Base-by-base conservation (phyloP, 2,113 vertebrate genomes). In the Alexandromys fortis region DNA sequence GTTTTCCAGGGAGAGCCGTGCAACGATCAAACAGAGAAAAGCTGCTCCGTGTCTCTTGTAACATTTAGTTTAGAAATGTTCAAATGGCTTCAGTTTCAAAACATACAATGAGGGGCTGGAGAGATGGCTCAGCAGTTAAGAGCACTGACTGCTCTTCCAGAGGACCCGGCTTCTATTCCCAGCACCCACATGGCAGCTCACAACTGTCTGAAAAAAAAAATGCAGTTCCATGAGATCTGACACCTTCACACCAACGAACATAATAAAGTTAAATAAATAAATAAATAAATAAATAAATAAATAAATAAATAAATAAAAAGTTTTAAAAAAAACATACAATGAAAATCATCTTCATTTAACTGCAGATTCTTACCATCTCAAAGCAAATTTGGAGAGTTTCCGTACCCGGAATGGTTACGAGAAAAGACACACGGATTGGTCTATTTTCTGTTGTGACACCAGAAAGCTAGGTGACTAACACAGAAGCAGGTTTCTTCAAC, bases 361-460 rank as follows among this genome's bases (percentile, higher is more conserved):
- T 96, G 81, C 72, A 86, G 47, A 87, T 92, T 72, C 89, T 86
- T 92, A 16, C 86, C 47, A 42, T 92, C 91, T 67, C 55, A 94
- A 93, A 98, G 72, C 85, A 90, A 82, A 96, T 82, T 65, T 83
- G 90, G 73, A 94, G 73, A 92, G 72, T 96, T 98, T 97, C 22
- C 85, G 96, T 81, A 92, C 96, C 77, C 94, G 92, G 90, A 97
- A 61, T 94, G 70, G 86, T 86, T 97, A 85, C 55, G 94, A 92
- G 30, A 38, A 82, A 83, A 94, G 83, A 96, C 94, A 97, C 96
- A 89, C 17, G 45, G 5, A n/a, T 47, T 81, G 8, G 11, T n/a
- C 42, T 19, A 33, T 38, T 82, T 81, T 82, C 61, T 58, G 4
- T 42, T 42, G 12, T 45, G 11, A 58, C 19, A 45, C 33, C 58